Conservation (phyloP, 2,797 vertebrate genomes). For the Pempheris klunzingeri region DNA sequence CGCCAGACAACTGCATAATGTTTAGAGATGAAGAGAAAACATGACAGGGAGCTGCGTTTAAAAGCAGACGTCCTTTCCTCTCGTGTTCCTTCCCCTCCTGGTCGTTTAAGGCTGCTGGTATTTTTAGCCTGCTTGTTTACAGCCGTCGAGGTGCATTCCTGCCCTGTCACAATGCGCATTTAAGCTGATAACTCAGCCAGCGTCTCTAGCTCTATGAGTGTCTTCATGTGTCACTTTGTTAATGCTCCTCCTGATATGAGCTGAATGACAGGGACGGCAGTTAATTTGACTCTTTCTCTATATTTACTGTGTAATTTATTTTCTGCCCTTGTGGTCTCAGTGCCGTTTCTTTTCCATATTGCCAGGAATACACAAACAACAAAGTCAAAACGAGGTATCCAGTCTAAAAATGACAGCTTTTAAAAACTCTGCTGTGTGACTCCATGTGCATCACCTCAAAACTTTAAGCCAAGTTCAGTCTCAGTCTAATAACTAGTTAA, state of each 20-base stretch:
- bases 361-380: not conserved
- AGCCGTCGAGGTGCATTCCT: conserved; percentile 47
- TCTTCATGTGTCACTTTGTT: conserved; percentile 34
- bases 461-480: not conserved
- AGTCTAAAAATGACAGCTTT: not conserved
- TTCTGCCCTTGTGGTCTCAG: not conserved
- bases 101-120: conserved; percentile 54
- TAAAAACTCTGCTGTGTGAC: not conserved
- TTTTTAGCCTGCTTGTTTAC: conserved; percentile 67
- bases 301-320: not conserved
- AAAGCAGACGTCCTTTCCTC: conserved; percentile 55
- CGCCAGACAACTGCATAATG: conserved; percentile 67
- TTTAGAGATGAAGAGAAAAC: conserved; percentile 70
- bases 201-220: not conserved
- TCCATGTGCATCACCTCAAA: no score
- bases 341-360: not conserved
- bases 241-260: conserved; percentile 11
- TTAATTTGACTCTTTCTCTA: not conserved
- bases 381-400: not conserved
- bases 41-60: conserved; percentile 60
- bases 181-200: conserved; percentile 29
- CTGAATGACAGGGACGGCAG: conserved; percentile 7
- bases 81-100: not conserved
- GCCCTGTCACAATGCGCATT: conserved; percentile 53
- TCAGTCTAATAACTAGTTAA: no score